phyloP scores from a whole-genome alignment of 2,797 vertebrate species.

The Trachops cirrhosus region DNA sequence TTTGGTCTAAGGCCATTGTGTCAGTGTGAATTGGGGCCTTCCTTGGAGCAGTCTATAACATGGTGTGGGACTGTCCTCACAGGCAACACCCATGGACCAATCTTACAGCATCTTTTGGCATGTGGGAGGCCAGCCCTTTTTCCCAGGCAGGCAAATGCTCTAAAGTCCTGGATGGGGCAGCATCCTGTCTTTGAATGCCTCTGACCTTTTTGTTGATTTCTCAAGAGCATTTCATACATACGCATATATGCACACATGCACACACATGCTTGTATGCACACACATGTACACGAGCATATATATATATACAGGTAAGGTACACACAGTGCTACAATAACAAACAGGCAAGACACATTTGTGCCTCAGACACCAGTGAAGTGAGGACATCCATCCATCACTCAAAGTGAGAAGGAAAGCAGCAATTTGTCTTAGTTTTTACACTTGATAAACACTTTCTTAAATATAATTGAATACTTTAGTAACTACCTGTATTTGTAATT shows the following conservation, averaged over 20 bases:
- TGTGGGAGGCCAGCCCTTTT: not conserved
- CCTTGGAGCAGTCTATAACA: not conserved
- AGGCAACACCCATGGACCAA: not conserved
- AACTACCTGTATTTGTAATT: not conserved
- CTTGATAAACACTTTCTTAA: not conserved
- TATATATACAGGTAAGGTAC: not conserved
- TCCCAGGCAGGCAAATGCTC: not conserved
- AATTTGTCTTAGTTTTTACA: not conserved
- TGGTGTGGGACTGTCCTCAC: not conserved
- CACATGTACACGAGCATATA: not conserved
- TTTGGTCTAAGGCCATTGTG: not conserved
- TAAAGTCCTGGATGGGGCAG: too few species aligned
- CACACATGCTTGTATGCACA: accelerated
- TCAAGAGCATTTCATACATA: not conserved
- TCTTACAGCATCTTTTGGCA: not conserved
- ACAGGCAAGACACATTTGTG: not conserved
- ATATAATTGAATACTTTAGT: not conserved
- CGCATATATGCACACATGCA: too few species aligned
- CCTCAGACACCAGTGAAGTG: not conserved
- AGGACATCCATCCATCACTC: not conserved
- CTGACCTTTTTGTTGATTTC: not conserved
- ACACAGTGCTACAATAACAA: not conserved
- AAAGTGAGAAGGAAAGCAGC: not conserved
- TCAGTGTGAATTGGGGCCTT: not conserved
- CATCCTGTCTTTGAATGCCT: not conserved